Percentiles rank a stretch among this genome's conserved stretches.
Conservation (phyloP, 92 coral and sea anemone genomes). For the Phymanthus crucifer region DNA sequence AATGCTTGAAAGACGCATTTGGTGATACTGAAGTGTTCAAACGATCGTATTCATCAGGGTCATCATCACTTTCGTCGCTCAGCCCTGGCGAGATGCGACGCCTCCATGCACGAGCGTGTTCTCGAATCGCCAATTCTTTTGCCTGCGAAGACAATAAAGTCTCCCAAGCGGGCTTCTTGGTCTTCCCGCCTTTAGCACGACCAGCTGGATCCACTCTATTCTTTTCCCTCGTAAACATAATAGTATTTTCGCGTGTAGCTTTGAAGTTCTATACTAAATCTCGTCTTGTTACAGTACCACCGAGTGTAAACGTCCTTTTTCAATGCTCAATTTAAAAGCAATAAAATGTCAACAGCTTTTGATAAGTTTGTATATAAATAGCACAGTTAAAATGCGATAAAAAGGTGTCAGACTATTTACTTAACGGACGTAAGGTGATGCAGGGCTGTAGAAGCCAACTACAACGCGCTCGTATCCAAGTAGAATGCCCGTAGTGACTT, state of each 20-base stretch:
- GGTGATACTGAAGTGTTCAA: constrained; percentile 59
- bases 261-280: constrained; percentile 5
- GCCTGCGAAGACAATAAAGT: constrained; percentile 58
- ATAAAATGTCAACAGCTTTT: background rate
- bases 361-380: background rate
- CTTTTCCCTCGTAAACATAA: constrained; percentile 80
- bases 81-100: constrained; percentile 32
- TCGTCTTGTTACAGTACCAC: background rate
- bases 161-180: constrained; percentile 86
- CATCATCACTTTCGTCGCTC: constrained; percentile 42
- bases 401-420: constrained; percentile 28
- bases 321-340: background rate
- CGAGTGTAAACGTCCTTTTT: background rate
- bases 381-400: background rate
- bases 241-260: background rate
- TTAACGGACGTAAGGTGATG: background rate
- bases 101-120: constrained; percentile 32
- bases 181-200: constrained; percentile 48
- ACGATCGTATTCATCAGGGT: constrained; percentile 59
- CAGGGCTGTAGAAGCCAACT: background rate
- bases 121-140: constrained; percentile 26
- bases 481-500: background rate
- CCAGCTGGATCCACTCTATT: constrained; percentile 70
- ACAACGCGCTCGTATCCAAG: constrained; percentile 1
- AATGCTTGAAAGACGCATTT: constrained; percentile 59